phyloP scores from a whole-genome alignment of 2,888 invertebrate genomes.

The Noctua janthina region DNA sequence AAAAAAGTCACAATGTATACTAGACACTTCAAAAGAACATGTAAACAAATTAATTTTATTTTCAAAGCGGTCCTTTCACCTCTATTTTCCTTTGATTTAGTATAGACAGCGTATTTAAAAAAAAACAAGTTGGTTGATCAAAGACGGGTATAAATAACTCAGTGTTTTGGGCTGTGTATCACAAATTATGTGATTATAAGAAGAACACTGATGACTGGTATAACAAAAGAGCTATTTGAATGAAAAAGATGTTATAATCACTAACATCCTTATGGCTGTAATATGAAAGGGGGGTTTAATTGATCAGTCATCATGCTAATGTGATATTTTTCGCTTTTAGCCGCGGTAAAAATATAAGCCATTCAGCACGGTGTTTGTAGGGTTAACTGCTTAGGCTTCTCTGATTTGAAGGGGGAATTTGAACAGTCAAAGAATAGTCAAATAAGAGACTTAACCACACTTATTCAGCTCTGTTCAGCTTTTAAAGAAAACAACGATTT shows the following conservation, averaged over 20 bases:
- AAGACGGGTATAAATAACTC: slow-evolving; percentile 46
- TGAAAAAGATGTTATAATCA: slow-evolving; percentile 48
- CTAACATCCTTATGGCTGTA: slow-evolving; percentile 17
- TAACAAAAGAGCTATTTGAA: slow-evolving; percentile 48
- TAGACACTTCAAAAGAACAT: slow-evolving; percentile 45
- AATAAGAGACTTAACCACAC: neutral
- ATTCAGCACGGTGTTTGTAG: neutral
- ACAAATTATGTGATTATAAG: slow-evolving; percentile 46
- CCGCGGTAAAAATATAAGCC: neutral
- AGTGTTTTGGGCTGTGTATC: slow-evolving; percentile 13
- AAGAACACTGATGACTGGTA: slow-evolving; percentile 36
- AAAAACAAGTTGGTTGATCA: slow-evolving; percentile 55
- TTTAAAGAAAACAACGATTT: too few relatives aligned
- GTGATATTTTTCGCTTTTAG: neutral
- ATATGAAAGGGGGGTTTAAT: slow-evolving; percentile 30
- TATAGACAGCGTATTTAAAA: slow-evolving; percentile 29
- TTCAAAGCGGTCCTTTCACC: slow-evolving; percentile 16
- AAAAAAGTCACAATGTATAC: slow-evolving; percentile 25
- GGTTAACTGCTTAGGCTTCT: neutral
- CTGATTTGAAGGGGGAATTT: neutral
- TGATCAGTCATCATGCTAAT: slow-evolving; percentile 1
- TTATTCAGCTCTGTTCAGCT: too few relatives aligned
- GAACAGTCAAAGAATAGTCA: neutral
- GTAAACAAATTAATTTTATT: slow-evolving; percentile 45
- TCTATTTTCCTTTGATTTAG: slow-evolving; percentile 32